Percentiles rank a stretch among this genome's conserved stretches.
These are phyloP conservation scores for Passer domesticus DNA, from an alignment of 2,113 vertebrate genomes.

Conservation along the genomic window DNA sequence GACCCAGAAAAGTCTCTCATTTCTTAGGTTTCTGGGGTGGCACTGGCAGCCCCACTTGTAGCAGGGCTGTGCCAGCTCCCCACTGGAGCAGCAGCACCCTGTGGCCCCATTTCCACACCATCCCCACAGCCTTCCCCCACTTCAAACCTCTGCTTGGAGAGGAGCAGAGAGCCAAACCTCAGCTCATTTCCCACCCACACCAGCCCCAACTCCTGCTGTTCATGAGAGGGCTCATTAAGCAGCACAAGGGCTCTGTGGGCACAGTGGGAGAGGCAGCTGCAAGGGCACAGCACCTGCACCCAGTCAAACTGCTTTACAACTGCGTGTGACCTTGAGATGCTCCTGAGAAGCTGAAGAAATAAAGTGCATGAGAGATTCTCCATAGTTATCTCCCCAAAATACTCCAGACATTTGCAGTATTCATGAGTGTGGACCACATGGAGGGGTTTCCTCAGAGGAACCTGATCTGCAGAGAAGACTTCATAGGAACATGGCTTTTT, in stretches of 20 bases:
- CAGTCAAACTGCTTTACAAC: fast-evolving
- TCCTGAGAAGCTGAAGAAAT: not conserved
- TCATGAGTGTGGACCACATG: fast-evolving
- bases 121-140: not conserved
- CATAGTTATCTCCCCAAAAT: not conserved
- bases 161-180: not conserved
- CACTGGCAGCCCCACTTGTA: not conserved
- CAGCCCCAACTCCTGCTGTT: not conserved
- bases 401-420: not conserved
- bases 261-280: fast-evolving
- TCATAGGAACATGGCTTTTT: not conserved
- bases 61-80: not conserved
- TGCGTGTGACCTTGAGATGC: not conserved
- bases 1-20: not conserved
- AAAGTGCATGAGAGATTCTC: not conserved
- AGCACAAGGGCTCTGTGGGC: not conserved
- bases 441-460: not conserved
- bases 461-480: not conserved
- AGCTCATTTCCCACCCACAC: not conserved
- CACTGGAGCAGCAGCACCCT: fast-evolving
- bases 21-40: not conserved
- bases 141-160: not conserved
- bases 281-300: not conserved
- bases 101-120: not conserved
- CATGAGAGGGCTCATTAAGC: not conserved